Evolutionary conservation across 2,113 vertebrate genomes (phyloP).

Genomic region (Melanostigma gelatinosum): DNA sequence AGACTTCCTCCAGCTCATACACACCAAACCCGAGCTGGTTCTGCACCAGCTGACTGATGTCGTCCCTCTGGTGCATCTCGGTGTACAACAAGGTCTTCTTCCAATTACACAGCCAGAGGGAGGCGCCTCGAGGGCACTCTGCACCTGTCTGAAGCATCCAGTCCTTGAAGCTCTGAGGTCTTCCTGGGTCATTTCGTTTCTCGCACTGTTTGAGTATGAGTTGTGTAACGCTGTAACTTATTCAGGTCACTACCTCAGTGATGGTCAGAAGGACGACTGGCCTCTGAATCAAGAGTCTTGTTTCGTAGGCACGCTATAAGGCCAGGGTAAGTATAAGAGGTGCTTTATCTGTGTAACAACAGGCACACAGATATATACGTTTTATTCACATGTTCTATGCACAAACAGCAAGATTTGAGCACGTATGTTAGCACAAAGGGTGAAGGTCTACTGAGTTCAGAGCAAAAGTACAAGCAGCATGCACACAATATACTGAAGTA

Average conservation of each 20-base stretch:
- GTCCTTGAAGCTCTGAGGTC: conserved; percentile 15
- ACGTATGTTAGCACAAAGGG: too few relatives aligned
- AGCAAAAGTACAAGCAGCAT: too few relatives aligned
- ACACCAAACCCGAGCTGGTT: conserved; percentile 9
- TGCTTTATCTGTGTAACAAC: too few relatives aligned
- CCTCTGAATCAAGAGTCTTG: background rate
- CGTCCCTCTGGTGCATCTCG: conserved; percentile 25
- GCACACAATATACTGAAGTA: too few relatives aligned
- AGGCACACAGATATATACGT: too few relatives aligned
- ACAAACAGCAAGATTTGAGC: too few relatives aligned
- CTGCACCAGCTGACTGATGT: conserved; percentile 5
- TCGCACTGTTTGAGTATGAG: background rate
- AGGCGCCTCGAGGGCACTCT: conserved; percentile 9
- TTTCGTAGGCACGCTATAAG: background rate
- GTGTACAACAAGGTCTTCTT: conserved; percentile 27
- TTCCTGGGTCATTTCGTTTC: background rate
- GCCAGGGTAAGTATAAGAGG: too few relatives aligned
- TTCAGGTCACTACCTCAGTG: background rate
- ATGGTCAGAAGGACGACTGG: background rate
- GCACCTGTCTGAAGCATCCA: conserved; percentile 9
- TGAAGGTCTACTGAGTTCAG: too few relatives aligned
- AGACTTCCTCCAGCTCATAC: background rate
- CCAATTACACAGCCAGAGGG: conserved; percentile 28
- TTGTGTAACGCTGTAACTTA: background rate
- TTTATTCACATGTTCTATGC: too few relatives aligned